Evolutionary conservation across 2,888 invertebrate species (phyloP).

Genomic region (Eugnorisma glareosa): DNA sequence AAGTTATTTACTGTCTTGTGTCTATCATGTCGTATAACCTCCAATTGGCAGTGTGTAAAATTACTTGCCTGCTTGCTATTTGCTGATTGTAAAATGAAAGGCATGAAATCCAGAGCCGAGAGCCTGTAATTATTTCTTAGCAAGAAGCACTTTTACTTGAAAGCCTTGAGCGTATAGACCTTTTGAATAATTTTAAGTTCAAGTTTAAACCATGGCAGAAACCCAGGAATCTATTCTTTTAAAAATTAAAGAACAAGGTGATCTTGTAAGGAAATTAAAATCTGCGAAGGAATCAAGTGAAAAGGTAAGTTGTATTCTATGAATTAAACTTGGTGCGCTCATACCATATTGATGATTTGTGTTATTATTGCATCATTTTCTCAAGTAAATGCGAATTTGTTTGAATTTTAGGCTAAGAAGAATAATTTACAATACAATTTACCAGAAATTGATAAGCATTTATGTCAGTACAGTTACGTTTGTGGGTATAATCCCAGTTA

Average conservation of each 20-base stretch:
- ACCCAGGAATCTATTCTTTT: constrained; percentile 80
- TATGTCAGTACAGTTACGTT: constrained; percentile 90
- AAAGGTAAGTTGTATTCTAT: constrained; percentile 89
- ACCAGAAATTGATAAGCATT: constrained; percentile 83
- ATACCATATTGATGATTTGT: constrained; percentile 48
- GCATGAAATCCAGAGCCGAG: constrained; percentile 74
- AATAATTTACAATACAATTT: constrained; percentile 73
- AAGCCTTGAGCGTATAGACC: constrained; percentile 65
- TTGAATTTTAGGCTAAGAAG: constrained; percentile 80
- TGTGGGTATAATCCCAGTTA: constrained; percentile 90
- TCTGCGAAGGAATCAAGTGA: constrained; percentile 94
- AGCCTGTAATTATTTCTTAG: constrained; percentile 77
- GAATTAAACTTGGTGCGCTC: background rate
- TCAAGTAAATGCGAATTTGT: constrained; percentile 61
- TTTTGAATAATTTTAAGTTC: constrained; percentile 56
- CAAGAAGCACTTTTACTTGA: constrained; percentile 74
- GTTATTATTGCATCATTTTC: constrained; percentile 73
- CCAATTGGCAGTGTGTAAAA: constrained; percentile 48
- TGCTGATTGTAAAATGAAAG: constrained; percentile 79
- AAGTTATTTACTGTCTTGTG: background rate
- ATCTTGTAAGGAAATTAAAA: constrained; percentile 95
- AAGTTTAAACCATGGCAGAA: constrained; percentile 80
- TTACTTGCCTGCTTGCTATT: constrained; percentile 60
- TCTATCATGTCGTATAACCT: constrained; percentile 56
- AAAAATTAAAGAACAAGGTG: constrained; percentile 92